Evolutionary conservation across 1,140 invertebrate species (phyloP).

Genomic region (Trichonephila inaurata): DNA sequence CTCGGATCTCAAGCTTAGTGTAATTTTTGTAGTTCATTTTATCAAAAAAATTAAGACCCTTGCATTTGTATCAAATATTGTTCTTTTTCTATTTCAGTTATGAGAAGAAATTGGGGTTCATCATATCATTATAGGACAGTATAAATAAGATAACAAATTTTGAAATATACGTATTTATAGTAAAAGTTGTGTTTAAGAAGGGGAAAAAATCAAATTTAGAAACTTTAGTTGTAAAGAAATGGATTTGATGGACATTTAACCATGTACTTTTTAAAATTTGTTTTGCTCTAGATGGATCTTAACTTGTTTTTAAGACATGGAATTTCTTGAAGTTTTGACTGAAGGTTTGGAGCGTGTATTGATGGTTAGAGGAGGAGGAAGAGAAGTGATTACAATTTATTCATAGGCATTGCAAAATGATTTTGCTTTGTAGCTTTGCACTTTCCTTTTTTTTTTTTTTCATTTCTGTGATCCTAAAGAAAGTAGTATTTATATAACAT

Average conservation of each 20-base stretch:
- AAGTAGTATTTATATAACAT: too few relatives aligned
- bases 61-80: too few relatives aligned
- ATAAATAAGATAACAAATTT: too few relatives aligned
- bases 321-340: conserved; percentile 98
- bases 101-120: too few relatives aligned
- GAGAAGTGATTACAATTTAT: conserved; percentile 99
- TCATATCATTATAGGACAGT: too few relatives aligned
- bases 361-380: conserved; percentile 98
- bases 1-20: too few relatives aligned
- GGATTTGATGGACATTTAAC: too few relatives aligned
- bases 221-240: background rate
- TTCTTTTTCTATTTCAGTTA: too few relatives aligned
- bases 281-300: background rate
- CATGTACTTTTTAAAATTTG: background rate
- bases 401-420: conserved; percentile 84
- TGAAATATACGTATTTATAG: too few relatives aligned
- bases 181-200: too few relatives aligned
- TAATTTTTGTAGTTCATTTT: too few relatives aligned
- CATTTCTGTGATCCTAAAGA: background rate
- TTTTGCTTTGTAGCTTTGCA: background rate
- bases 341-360: conserved; percentile 97
- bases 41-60: too few relatives aligned
- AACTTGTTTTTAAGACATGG: conserved; percentile 85
- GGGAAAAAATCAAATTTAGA: background rate
- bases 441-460: background rate